Conservation (phyloP, 2,888 invertebrate genomes). For the Gibbula magus region DNA sequence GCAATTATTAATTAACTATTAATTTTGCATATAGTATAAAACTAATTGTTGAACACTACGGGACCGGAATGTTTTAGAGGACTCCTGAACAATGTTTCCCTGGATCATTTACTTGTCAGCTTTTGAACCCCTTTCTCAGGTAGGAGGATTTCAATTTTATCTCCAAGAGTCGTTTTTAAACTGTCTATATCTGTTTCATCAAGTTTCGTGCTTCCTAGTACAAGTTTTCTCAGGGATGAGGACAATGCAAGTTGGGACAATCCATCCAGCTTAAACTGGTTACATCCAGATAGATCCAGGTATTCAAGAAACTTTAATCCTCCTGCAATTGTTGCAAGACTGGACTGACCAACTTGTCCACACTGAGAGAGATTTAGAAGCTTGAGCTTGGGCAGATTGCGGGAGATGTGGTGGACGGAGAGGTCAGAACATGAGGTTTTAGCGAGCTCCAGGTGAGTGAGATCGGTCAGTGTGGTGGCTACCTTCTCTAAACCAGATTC, state of each 20-base stretch:
- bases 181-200: conserved; percentile 5
- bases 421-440: conserved; percentile 49
- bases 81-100: too few species aligned
- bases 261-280: conserved; percentile 29
- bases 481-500: conserved; percentile 47
- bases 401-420: conserved; percentile 56
- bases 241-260: conserved; percentile 2
- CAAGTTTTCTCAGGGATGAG: conserved; percentile 8
- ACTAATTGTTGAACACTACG: background rate
- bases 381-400: conserved; percentile 46
- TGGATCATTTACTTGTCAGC: too few species aligned
- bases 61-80: background rate
- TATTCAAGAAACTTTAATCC: conserved; percentile 46
- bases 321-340: conserved; percentile 43
- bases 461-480: conserved; percentile 41
- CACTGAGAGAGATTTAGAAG: conserved; percentile 48
- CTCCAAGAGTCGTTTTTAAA: background rate
- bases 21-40: background rate
- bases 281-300: conserved; percentile 48
- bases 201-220: background rate
- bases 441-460: conserved; percentile 47
- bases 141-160: background rate
- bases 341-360: conserved; percentile 41
- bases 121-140: background rate
- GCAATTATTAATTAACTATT: too few species aligned